Conservation (phyloP, 37 sponge, comb jelly and placozoan species). For the Ephydatia muelleri region DNA sequence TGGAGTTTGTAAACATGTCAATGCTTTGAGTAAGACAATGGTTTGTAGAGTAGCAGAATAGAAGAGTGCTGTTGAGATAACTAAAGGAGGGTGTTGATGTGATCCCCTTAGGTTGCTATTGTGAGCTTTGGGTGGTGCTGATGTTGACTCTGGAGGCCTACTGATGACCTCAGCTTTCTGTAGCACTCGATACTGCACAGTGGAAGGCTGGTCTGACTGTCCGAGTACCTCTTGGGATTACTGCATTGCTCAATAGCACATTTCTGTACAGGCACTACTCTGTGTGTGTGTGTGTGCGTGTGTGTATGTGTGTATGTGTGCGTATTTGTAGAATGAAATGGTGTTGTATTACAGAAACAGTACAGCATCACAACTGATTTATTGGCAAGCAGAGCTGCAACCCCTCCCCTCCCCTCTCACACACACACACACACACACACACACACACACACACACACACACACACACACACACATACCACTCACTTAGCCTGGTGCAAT, state of each 20-base stretch:
- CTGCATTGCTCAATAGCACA: slow-evolving; percentile 64
- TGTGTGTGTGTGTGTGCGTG: slow-evolving; percentile 24
- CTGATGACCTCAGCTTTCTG: slow-evolving; percentile 28
- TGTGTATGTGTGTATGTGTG: slow-evolving; percentile 12
- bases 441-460: slow-evolving; percentile 9
- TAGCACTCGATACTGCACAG: slow-evolving; percentile 82
- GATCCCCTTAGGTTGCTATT: background rate
- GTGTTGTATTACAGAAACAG: background rate
- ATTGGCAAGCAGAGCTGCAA: too few relatives aligned
- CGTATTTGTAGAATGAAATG: slow-evolving; percentile 4
- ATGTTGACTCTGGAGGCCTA: background rate
- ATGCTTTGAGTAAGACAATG: background rate
- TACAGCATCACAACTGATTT: too few relatives aligned
- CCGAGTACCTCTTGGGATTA: slow-evolving; percentile 57
- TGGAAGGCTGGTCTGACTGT: slow-evolving; percentile 56
- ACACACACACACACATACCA: slow-evolving; percentile 9
- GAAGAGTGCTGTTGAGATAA: too few relatives aligned
- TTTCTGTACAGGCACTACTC: background rate
- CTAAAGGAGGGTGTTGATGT: background rate
- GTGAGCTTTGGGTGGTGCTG: background rate
- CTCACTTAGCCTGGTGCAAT: background rate
- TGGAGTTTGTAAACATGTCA: background rate
- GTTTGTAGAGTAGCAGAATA: too few relatives aligned
- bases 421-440: background rate
- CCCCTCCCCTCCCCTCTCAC: background rate